Evolutionary conservation across 2,888 invertebrate species (phyloP), one percentile per base, ranked within the genome.

Genomic region (Acholoe squamosa): DNA sequence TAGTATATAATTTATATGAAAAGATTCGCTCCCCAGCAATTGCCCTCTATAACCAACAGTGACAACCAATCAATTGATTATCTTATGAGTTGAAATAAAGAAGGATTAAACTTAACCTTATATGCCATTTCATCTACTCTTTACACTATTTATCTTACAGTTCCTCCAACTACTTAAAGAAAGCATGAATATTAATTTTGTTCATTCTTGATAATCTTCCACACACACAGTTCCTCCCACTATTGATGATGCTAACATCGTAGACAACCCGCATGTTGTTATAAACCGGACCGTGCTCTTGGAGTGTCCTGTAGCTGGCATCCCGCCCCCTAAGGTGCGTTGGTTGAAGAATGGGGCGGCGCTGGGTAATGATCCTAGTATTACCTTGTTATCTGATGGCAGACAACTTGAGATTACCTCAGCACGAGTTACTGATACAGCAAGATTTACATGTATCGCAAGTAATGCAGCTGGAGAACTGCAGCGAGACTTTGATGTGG

Each of bases 391-490:
- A 77, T 92, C 94, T 7, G 90, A 90, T 28, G 91, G 91, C n/a
- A 28, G 91, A 22, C 93, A 94, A 89, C 91, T 95, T 25, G 93
- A 95, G 91, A 94, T 95, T 77, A 91, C 91, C 14, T 80, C 91
- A 19, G 94, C 94, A 22, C 93, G 94, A 80, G 93, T 94, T 14
- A 92, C 92, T 0, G 95, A 96, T 93, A 95, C 94, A 0, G 96
- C 96, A 1, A 92, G 93, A 22, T 96, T 96, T 93, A 95, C 95
- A 43, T 96, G 96, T 92, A 94, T 95, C 31, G 96, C 96, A 5
- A 93, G 93, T n/a, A 96, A 96, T 93, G 96, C 96, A 89, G 96
- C 96, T 3, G 96, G 96, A 1, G 94, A 94, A 90, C 94, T 96
- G 71, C 92, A 92, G 86, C 94, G 94, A 71, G 94, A 94, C 56